Evolutionary conservation across 1,140 invertebrate species (phyloP).

Genomic region (Conus ventricosus): DNA sequence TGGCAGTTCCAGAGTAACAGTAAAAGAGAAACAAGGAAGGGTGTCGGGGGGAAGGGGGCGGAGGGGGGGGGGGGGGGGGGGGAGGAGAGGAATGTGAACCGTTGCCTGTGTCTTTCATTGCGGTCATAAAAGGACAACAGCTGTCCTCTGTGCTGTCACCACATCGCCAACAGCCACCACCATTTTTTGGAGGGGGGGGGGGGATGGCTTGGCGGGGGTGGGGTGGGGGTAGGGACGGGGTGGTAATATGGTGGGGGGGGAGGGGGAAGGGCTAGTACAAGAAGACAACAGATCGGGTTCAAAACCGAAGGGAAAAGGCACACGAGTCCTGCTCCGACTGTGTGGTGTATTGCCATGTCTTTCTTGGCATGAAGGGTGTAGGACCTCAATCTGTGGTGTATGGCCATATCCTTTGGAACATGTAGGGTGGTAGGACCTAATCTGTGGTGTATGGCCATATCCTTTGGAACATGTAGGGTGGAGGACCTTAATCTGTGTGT

Average conservation of each 20-base stretch:
- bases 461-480: too few relatives aligned
- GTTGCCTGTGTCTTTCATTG: neutral
- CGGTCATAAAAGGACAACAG: conserved; percentile 4
- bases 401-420: too few relatives aligned
- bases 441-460: too few relatives aligned
- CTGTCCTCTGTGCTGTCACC: neutral
- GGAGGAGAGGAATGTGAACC: neutral
- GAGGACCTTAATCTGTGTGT: too few relatives aligned
- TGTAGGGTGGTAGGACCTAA: too few relatives aligned
- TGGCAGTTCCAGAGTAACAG: neutral
- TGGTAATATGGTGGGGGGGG: too few relatives aligned
- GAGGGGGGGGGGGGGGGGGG: neutral
- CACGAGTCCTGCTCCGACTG: too few relatives aligned
- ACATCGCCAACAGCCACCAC: neutral
- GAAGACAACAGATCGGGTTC: neutral
- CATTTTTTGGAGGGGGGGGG: neutral
- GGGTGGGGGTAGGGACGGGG: neutral
- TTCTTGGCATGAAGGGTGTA: too few relatives aligned
- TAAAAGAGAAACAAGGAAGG: neutral
- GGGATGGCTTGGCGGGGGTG: neutral
- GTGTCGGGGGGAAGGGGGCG: neutral
- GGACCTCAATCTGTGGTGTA: too few relatives aligned
- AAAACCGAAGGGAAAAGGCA: neutral
- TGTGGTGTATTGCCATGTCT: too few relatives aligned
- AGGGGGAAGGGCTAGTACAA: too few relatives aligned